Percentiles rank a stretch among this genome's conserved stretches.
Evolutionary conservation across 2,888 invertebrate species (phyloP).

Genomic region (Alentia gelatinosa): DNA sequence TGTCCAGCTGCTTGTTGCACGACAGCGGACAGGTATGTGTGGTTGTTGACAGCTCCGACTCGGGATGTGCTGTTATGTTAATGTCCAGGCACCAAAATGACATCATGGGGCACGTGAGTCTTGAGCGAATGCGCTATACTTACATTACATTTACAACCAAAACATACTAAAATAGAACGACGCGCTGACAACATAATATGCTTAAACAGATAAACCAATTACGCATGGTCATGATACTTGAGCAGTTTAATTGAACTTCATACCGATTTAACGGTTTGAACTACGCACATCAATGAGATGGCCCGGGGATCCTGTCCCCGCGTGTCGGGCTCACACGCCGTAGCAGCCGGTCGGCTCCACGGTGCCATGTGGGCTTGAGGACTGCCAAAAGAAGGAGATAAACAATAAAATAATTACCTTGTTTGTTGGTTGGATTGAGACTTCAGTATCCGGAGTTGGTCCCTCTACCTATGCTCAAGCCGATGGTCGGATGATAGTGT

Average conservation of each 20-base stretch:
- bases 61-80: not conserved
- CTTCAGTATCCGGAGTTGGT: not conserved
- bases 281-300: too few relatives aligned
- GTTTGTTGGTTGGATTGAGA: not conserved
- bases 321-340: too few relatives aligned
- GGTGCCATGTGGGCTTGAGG: too few relatives aligned
- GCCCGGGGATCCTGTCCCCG: too few relatives aligned
- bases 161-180: not conserved
- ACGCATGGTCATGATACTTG: too few relatives aligned
- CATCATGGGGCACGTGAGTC: constrained; percentile 18
- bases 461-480: constrained; percentile 38
- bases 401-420: not conserved
- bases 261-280: too few relatives aligned
- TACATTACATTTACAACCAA: not conserved
- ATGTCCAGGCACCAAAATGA: not conserved
- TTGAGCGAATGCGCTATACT: not conserved
- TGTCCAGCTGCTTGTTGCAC: too few relatives aligned
- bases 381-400: too few relatives aligned
- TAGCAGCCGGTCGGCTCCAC: not conserved
- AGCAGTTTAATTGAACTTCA: too few relatives aligned
- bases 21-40: too few relatives aligned
- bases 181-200: not conserved
- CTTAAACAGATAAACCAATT: too few relatives aligned
- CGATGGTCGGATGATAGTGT: constrained; percentile 36
- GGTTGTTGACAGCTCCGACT: not conserved